These are phyloP conservation scores for Polypedilum vanderplanki DNA, from an alignment of 1,140 invertebrate genomes.

Conservation along the genomic window DNA sequence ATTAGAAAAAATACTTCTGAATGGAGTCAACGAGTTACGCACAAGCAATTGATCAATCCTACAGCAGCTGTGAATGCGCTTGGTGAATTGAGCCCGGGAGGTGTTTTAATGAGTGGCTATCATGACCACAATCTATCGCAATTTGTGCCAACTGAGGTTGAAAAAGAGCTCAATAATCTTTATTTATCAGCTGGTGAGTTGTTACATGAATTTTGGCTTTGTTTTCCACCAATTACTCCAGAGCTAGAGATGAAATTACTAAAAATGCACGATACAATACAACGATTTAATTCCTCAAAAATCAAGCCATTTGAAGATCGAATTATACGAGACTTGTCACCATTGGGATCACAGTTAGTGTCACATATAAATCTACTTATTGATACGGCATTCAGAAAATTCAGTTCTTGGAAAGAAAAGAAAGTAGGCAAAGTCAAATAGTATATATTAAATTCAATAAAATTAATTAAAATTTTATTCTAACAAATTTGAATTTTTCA, in stretches of 20 bases:
- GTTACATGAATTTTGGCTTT: constrained; percentile 87
- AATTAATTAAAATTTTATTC: too few species aligned
- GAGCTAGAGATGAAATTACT: constrained; percentile 72
- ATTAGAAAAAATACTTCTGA: constrained; percentile 37
- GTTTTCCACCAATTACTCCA: constrained; percentile 80
- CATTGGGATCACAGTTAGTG: constrained; percentile 72
- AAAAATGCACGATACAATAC: constrained; percentile 79
- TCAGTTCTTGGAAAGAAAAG: constrained; percentile 73
- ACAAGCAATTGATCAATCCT: constrained; percentile 45
- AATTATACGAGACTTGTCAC: constrained; percentile 67
- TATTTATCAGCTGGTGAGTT: constrained; percentile 83
- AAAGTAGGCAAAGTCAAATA: constrained; percentile 47
- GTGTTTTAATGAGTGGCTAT: constrained; percentile 81
- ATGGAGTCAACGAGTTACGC: constrained; percentile 39
- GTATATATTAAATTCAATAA: constrained; percentile 1
- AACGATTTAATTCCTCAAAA: constrained; percentile 79
- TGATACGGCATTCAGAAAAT: constrained; percentile 74
- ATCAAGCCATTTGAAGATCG: constrained; percentile 78
- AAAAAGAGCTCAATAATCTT: constrained; percentile 71
- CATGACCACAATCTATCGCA: constrained; percentile 61
- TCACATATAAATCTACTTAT: constrained; percentile 79
- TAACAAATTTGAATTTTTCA: too few species aligned
- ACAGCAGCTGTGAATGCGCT: constrained; percentile 71
- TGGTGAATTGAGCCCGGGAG: constrained; percentile 87
- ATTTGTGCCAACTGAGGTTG: constrained; percentile 71